A percentile compares a stretch with the other conserved stretches of the same genome.
These are phyloP conservation scores for Agrotis ipsilon DNA, from an alignment of 2,888 invertebrate species.

Conservation along the genomic window DNA sequence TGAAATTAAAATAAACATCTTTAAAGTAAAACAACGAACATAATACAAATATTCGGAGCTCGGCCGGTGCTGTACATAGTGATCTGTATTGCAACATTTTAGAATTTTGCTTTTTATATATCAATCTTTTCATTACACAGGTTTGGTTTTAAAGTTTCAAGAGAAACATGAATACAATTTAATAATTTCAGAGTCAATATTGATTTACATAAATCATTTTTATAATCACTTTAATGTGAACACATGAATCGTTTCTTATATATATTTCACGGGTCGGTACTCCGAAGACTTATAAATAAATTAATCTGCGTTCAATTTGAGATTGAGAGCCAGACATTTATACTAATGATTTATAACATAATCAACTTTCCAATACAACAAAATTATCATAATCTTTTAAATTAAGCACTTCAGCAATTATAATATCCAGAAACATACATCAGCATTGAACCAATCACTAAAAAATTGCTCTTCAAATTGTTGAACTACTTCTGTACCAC, in stretches of 20 bases:
- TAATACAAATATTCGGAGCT: conserved; percentile 80
- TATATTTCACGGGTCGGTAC: conserved; percentile 32
- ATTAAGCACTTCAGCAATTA: conserved; percentile 63
- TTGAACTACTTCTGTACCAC: neutral
- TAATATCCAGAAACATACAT: conserved; percentile 55
- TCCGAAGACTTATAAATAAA: conserved; percentile 66
- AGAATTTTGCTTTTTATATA: neutral
- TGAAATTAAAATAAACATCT: conserved; percentile 90
- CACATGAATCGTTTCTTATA: conserved; percentile 2
- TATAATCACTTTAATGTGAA: neutral
- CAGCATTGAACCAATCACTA: conserved; percentile 48
- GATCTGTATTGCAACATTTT: neutral
- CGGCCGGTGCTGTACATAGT: conserved; percentile 47
- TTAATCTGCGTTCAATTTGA: conserved; percentile 60
- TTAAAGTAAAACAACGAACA: conserved; percentile 90
- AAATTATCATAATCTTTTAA: conserved; percentile 53
- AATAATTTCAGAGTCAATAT: neutral
- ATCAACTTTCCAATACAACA: conserved; percentile 61
- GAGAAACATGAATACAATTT: neutral
- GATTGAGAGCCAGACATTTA: conserved; percentile 80
- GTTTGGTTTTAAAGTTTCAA: conserved; percentile 7
- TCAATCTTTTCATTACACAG: neutral
- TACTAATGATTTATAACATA: conserved; percentile 71
- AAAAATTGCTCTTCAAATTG: conserved; percentile 16
- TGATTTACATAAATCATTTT: neutral